Evolutionary conservation across 2,797 vertebrate genomes (phyloP).

Genomic region (Sitta carolinensis): DNA sequence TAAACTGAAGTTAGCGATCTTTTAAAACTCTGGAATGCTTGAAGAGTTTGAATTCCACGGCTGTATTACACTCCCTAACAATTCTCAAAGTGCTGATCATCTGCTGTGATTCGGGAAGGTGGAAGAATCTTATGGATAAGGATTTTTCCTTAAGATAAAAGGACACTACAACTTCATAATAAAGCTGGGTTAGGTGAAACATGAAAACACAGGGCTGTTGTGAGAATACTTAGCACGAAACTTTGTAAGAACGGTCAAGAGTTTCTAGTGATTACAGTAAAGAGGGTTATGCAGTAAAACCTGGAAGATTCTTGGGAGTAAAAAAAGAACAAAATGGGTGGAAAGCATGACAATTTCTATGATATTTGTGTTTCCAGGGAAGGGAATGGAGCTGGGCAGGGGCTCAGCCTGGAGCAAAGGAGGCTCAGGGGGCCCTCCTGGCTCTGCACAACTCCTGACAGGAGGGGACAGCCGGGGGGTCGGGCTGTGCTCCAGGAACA

Average conservation of each 20-base stretch:
- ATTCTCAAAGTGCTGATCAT: neutral
- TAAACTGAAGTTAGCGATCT: neutral
- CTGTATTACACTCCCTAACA: neutral
- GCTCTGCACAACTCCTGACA: neutral
- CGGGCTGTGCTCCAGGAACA: neutral
- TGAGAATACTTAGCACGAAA: neutral
- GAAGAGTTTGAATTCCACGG: accelerated
- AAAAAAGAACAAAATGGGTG: neutral
- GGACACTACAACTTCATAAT: accelerated
- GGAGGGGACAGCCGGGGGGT: neutral
- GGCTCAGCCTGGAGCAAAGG: neutral
- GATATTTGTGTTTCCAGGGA: neutral
- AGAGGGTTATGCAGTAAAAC: neutral
- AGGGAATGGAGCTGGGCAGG: neutral
- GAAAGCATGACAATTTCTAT: neutral
- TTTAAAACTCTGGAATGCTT: neutral
- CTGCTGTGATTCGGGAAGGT: accelerated
- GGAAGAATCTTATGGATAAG: neutral
- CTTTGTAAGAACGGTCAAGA: neutral
- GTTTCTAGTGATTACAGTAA: neutral
- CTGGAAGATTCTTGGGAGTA: accelerated
- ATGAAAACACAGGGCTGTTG: accelerated
- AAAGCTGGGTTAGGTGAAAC: neutral
- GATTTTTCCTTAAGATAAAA: neutral
- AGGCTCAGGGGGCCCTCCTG: neutral